phyloP scores from a whole-genome alignment of 2,888 invertebrate genomes.

The Acleris sparsana region DNA sequence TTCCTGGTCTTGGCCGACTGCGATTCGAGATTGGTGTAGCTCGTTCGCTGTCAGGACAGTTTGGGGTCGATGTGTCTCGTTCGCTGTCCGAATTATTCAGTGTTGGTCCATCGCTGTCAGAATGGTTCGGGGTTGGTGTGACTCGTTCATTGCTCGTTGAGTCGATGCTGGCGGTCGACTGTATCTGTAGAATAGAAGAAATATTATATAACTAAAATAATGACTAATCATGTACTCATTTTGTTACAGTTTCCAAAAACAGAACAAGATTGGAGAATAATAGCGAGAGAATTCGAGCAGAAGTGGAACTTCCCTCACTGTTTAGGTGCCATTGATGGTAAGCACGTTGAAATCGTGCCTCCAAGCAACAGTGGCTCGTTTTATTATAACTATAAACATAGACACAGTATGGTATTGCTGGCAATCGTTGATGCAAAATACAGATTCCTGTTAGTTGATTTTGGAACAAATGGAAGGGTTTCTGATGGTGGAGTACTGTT shows the following conservation, averaged over 20 bases:
- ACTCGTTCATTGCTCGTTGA: too few relatives aligned
- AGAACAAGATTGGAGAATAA: conserved; percentile 40
- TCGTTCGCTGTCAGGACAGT: too few relatives aligned
- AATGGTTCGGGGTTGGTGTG: too few relatives aligned
- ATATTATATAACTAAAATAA: too few relatives aligned
- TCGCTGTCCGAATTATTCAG: too few relatives aligned
- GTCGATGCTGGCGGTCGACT: too few relatives aligned
- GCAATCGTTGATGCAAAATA: conserved; percentile 42
- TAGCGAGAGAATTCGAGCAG: conserved; percentile 36
- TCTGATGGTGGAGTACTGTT: conserved; percentile 40
- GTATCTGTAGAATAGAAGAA: too few relatives aligned
- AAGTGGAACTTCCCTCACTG: conserved; percentile 26
- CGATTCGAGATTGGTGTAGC: too few relatives aligned
- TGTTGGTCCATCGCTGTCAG: too few relatives aligned
- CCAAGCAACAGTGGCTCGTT: conserved; percentile 38
- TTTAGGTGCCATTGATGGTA: too few relatives aligned
- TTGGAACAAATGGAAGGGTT: conserved; percentile 41
- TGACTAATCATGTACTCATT: conserved; percentile 2
- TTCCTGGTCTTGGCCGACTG: too few relatives aligned
- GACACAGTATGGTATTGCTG: conserved; percentile 40
- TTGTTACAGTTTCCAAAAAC: conserved; percentile 36
- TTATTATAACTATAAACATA: conserved; percentile 43
- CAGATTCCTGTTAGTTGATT: conserved; percentile 37
- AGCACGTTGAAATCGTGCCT: conserved; percentile 40
- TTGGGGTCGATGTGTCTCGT: too few relatives aligned